A percentile compares a stretch with the other conserved stretches of the same genome.
Conservation (phyloP, 2,797 vertebrate genomes). For the Syngnathus acus region DNA sequence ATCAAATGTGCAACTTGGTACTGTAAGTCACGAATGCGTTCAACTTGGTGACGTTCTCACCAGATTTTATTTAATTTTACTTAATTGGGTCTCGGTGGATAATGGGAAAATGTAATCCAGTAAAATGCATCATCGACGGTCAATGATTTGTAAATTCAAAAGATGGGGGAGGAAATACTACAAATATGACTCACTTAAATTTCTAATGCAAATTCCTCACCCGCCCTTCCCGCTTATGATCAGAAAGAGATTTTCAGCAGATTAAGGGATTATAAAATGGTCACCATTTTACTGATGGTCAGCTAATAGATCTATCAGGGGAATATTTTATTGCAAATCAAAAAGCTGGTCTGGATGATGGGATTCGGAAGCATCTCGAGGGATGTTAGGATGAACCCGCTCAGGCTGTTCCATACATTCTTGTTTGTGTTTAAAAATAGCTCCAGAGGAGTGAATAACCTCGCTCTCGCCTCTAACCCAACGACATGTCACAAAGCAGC, state of each 20-base stretch:
- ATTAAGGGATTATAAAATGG: conserved; percentile 46
- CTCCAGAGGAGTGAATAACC: conserved; percentile 38
- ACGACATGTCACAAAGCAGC: conserved; percentile 38
- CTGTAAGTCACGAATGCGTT: not conserved
- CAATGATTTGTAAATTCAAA: not conserved
- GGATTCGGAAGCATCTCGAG: conserved; percentile 36
- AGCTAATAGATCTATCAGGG: conserved; percentile 43
- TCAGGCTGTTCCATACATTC: conserved; percentile 19
- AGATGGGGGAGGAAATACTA: not conserved
- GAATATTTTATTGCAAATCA: conserved; percentile 24
- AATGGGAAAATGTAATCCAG: conserved; percentile 39
- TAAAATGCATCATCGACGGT: conserved; percentile 11
- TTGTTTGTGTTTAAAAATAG: conserved; percentile 50
- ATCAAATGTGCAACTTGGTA: conserved; percentile 16
- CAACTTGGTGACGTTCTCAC: conserved; percentile 33
- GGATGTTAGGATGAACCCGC: conserved; percentile 45
- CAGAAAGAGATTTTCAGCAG: conserved; percentile 16
- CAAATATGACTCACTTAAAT: not conserved
- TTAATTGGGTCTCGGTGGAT: conserved; percentile 34
- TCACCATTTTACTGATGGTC: conserved; percentile 41
- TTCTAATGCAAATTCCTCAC: conserved; percentile 18
- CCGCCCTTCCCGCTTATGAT: conserved; percentile 8
- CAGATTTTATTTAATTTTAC: conserved; percentile 18
- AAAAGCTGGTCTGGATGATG: conserved; percentile 29
- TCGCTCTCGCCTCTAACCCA: conserved; percentile 24